phyloP scores from a whole-genome alignment of 2,113 vertebrate genomes.

The Promerops cafer region DNA sequence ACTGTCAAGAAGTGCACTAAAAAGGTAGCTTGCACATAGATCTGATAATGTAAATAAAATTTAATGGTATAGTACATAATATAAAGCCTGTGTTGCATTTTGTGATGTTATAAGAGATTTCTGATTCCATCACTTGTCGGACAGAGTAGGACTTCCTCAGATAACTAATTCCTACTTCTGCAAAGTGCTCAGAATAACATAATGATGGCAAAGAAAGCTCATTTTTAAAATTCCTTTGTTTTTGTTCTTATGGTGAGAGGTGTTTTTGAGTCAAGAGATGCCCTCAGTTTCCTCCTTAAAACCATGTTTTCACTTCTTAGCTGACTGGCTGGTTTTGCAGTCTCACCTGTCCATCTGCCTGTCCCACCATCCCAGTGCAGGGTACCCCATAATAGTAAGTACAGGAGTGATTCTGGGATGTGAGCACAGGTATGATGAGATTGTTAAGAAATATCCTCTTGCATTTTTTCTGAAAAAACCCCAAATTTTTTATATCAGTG shows the following conservation, averaged over 20 bases:
- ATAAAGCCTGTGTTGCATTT: background rate
- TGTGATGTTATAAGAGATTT: background rate
- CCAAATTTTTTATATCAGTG: background rate
- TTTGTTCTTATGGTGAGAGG: background rate
- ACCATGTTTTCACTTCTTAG: background rate
- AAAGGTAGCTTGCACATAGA: conserved; percentile 62
- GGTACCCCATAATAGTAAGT: background rate
- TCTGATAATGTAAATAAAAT: background rate
- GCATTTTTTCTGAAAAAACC: background rate
- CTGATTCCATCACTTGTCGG: background rate
- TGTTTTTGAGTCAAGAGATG: background rate
- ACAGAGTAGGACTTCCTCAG: background rate
- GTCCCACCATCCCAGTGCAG: background rate
- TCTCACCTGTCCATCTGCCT: background rate
- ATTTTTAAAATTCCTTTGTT: background rate
- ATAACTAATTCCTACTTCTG: background rate
- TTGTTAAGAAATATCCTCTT: background rate
- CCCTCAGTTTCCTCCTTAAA: background rate
- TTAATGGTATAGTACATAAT: background rate
- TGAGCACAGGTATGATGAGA: background rate
- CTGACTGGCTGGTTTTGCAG: background rate
- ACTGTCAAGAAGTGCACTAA: conserved; percentile 79
- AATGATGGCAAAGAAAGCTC: background rate
- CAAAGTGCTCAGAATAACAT: background rate
- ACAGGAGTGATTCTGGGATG: background rate